These are phyloP conservation scores for Mirza zaza DNA, from an alignment of 2,113 vertebrate species.

Conservation along the genomic window DNA sequence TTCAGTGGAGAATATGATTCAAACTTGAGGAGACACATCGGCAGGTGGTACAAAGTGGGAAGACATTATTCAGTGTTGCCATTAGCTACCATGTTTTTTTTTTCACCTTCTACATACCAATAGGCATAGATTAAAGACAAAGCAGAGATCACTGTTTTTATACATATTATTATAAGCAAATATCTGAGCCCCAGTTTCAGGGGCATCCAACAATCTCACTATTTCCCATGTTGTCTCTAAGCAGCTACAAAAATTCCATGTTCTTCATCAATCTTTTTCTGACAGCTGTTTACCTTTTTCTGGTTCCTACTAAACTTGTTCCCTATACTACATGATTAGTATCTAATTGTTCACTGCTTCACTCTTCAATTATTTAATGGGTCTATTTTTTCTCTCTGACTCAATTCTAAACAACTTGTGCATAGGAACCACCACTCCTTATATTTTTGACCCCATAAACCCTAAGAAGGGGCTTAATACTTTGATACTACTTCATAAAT, in stretches of 20 bases:
- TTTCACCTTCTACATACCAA: not conserved
- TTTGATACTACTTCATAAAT: not conserved
- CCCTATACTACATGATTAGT: not conserved
- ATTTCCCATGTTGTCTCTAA: not conserved
- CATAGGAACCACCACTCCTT: not conserved
- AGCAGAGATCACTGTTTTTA: not conserved
- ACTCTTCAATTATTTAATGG: not conserved
- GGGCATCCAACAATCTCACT: not conserved
- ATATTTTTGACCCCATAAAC: not conserved
- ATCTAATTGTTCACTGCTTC: not conserved
- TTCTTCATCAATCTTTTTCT: constrained; percentile 52
- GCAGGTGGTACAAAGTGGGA: not conserved
- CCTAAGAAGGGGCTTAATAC: not conserved
- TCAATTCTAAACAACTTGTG: not conserved
- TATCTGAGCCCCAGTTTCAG: not conserved
- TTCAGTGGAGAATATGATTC: not conserved
- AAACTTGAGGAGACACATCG: not conserved
- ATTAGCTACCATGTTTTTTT: not conserved
- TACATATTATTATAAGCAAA: not conserved
- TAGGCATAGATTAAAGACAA: not conserved
- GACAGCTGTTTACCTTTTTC: constrained; percentile 40
- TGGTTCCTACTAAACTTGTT: not conserved
- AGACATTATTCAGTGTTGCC: not conserved
- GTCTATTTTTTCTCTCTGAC: not conserved
- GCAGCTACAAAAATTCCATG: not conserved